Conservation (phyloP, 1,140 invertebrate genomes). For the Brachionus rotundiformis region DNA sequence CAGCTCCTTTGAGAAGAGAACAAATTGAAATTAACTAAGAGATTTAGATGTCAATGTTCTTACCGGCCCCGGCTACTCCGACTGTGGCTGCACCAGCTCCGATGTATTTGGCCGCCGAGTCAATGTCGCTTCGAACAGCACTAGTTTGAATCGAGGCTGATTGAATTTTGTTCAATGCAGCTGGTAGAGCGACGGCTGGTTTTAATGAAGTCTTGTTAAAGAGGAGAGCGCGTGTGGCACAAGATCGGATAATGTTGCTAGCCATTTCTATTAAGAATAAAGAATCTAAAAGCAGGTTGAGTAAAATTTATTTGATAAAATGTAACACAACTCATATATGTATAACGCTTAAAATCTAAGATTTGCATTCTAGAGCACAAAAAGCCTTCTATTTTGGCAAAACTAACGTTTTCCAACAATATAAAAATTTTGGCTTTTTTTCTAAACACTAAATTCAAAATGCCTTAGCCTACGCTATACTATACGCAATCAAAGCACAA, state of each 20-base stretch:
- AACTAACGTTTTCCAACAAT: no score
- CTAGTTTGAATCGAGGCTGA: conserved; percentile 77
- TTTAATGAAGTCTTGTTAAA: conserved; percentile 39
- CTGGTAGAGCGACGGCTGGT: conserved; percentile 21
- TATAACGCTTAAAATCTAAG: neutral
- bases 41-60: neutral
- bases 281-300: neutral
- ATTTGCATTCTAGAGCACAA: no score
- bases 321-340: neutral
- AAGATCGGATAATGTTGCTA: conserved; percentile 30
- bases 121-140: conserved; percentile 87
- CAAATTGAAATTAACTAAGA: no score
- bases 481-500: no score
- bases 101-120: conserved; percentile 99
- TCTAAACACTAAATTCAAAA: no score
- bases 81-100: conserved; percentile 99
- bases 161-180: conserved; percentile 47
- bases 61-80: conserved; percentile 97
- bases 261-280: conserved; percentile 3
- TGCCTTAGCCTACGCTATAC: no score
- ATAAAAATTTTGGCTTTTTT: no score
- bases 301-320: neutral
- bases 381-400: no score
- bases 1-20: conserved; percentile 94
- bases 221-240: conserved; percentile 25